Conservation (phyloP, 2,113 vertebrate genomes). For the Paralichthys olivaceus region DNA sequence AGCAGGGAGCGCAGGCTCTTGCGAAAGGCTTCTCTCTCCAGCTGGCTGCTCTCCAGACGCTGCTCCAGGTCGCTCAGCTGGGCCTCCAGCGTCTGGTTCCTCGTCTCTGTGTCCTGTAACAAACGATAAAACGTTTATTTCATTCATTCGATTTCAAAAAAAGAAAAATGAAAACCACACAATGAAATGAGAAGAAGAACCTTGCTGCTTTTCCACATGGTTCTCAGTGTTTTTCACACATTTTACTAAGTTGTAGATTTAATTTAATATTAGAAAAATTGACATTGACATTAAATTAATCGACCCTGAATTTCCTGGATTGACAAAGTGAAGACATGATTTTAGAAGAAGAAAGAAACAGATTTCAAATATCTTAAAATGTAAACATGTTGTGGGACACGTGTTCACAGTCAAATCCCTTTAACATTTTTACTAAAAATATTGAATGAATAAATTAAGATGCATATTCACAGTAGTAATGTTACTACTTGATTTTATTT, state of each 20-base stretch:
- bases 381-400: no score
- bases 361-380: no score
- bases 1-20: conserved; percentile 95
- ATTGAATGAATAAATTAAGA: not conserved
- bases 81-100: conserved; percentile 90
- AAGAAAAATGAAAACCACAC: not conserved
- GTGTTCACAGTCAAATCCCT: no score
- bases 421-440: not conserved
- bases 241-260: no score
- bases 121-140: not conserved
- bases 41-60: conserved; percentile 93
- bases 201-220: no score
- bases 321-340: not conserved
- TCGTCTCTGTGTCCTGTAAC: conserved; percentile 91
- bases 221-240: no score
- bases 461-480: not conserved
- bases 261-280: no score
- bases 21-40: conserved; percentile 90
- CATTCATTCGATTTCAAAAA: not conserved
- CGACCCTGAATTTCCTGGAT: no score
- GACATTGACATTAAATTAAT: no score
- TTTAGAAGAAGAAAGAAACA: no score
- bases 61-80: conserved; percentile 92
- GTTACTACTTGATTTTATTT: not conserved
- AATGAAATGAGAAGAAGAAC: not conserved